phyloP scores from a whole-genome alignment of 2,113 vertebrate genomes.

The Leuciscus idus region DNA sequence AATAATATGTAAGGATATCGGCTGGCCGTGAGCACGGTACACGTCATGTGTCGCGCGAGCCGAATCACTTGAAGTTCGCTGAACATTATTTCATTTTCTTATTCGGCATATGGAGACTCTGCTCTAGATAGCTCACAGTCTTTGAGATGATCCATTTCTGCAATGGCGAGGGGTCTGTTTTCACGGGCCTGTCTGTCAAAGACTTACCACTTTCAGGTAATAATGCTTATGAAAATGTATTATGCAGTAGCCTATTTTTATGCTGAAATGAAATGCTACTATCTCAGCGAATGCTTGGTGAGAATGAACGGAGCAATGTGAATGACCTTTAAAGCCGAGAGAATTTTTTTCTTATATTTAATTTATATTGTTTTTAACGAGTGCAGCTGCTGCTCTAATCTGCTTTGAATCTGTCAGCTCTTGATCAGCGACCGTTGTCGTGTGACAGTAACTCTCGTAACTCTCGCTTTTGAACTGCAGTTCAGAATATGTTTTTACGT shows the following conservation, averaged over 20 bases:
- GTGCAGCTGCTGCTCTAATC: not conserved
- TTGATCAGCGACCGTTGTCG: not conserved
- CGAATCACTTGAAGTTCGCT: conserved; percentile 11
- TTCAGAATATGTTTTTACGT: not conserved
- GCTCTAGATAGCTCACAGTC: conserved; percentile 68
- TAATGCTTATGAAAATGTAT: not conserved
- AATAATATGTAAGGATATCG: not conserved
- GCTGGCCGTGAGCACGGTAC: not conserved
- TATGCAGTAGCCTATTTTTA: not conserved
- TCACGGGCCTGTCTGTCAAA: conserved; percentile 90
- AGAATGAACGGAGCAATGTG: not conserved
- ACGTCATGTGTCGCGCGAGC: conserved; percentile 6
- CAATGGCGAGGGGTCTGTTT: conserved; percentile 92
- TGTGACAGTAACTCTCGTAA: not conserved
- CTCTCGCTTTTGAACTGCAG: not conserved
- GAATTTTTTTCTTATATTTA: not conserved
- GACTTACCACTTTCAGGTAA: conserved; percentile 87
- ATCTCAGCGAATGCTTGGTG: not conserved
- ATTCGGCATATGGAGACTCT: conserved; percentile 10
- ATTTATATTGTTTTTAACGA: not conserved
- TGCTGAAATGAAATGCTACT: no score
- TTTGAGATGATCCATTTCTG: conserved; percentile 86
- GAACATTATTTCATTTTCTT: conserved; percentile 8
- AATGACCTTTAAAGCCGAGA: not conserved
- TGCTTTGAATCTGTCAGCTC: not conserved